Evolutionary conservation across 2,113 vertebrate genomes (phyloP).

Genomic region (Ictidomys tridecemlineatus): DNA sequence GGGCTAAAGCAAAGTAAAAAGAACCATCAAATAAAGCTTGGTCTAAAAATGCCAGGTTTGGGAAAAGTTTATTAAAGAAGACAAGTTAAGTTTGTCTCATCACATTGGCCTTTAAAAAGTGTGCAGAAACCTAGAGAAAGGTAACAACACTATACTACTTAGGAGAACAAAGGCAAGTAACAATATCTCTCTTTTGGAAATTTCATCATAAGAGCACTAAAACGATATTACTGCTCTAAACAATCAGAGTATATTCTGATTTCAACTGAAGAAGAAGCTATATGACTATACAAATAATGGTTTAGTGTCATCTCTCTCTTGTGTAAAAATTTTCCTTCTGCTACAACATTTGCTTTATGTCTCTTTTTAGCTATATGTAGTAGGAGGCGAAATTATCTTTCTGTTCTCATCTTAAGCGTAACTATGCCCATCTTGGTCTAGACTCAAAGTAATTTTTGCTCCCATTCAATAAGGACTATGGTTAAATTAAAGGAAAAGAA

Average conservation of each 20-base stretch:
- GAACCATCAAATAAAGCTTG: neutral
- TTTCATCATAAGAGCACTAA: neutral
- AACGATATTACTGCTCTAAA: neutral
- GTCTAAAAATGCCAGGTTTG: neutral
- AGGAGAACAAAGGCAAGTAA: neutral
- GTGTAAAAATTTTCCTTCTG: neutral
- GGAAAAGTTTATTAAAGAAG: slow-evolving; percentile 1
- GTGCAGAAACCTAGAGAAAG: neutral
- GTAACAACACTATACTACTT: neutral
- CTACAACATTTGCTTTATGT: neutral
- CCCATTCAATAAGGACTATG: neutral
- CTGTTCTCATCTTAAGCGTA: neutral
- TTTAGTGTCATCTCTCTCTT: too few species aligned
- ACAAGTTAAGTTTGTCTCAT: neutral
- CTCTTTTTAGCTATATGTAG: neutral
- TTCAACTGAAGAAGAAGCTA: neutral
- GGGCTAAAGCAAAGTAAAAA: neutral
- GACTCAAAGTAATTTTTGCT: neutral
- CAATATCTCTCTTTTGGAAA: neutral
- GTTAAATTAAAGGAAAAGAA: slow-evolving; percentile 28
- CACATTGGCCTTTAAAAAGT: neutral
- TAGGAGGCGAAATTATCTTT: neutral
- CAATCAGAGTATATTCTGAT: neutral
- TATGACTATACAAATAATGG: neutral
- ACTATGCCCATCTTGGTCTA: neutral